Evolutionary conservation across 1,140 invertebrate genomes (phyloP), one percentile per base, ranked within the genome.

Genomic region (Elymnias hypermnestra): DNA sequence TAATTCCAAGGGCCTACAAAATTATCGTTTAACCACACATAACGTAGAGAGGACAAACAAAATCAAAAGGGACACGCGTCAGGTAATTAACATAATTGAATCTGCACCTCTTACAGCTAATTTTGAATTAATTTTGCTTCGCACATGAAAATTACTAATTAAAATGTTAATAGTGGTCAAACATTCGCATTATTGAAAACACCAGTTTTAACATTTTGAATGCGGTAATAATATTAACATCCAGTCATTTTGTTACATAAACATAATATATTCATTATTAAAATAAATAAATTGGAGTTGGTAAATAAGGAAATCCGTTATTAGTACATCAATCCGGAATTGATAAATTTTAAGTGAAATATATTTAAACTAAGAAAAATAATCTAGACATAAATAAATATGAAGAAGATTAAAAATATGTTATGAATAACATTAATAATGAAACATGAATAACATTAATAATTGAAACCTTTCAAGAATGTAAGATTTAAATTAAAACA

Each of bases 151-250:
- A 49, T 58, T 58, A 37, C 41, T 50, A 52, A 54, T 58, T 54
- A 54, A 58, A 58, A 53, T 58, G 51, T 53, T 58, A 53, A 58
- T 53, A 58, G 50, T 58, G 55, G 45, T 49, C 55, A 53, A 57
- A 49, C 31, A 49, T n/a, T 49, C 8, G 28, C n/a, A 22, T 28
- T 28, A 37, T 15, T 4, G 6, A 7, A 13, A 10, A 6, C 1
- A 18, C n/a, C n/a, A 28, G 12, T 3, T 7, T 7, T 10, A n/a
- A 13, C 6, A 13, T 36, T 8, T n/a, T 38, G 25, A 43, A 56
- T 42, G 38, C 9, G 47, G 46, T 46, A 51, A n/a, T n/a, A n/a
- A n/a, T n/a, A n/a, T n/a, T n/a, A n/a, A n/a, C n/a, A n/a, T n/a
- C n/a, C n/a, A n/a, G n/a, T n/a, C n/a, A n/a, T n/a, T n/a, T n/a